Evolutionary conservation across 2,888 invertebrate species (phyloP).

Genomic region (Epistrophe grossulariae): DNA sequence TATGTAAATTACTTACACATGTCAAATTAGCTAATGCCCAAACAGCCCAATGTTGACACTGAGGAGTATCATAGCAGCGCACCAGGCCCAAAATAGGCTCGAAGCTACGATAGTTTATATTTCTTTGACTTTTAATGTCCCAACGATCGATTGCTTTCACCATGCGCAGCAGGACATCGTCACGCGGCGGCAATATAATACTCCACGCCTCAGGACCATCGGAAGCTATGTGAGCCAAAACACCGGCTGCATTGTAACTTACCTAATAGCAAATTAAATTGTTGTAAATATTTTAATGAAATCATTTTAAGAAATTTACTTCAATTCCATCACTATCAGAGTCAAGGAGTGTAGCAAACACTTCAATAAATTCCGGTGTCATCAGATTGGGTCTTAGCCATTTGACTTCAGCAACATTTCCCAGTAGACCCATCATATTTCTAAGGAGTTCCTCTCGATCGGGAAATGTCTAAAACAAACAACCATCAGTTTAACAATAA

Average conservation of each 20-base stretch:
- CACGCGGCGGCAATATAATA: slow-evolving; percentile 88
- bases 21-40: slow-evolving; percentile 99
- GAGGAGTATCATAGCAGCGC: slow-evolving; percentile 92
- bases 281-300: background rate
- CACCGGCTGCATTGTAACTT: slow-evolving; percentile 97
- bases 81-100: slow-evolving; percentile 95
- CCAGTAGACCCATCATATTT: slow-evolving; percentile 99
- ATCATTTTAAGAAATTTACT: slow-evolving; percentile 84
- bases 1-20: slow-evolving; percentile 80
- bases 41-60: slow-evolving; percentile 98
- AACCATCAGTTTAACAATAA: background rate
- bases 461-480: slow-evolving; percentile 89
- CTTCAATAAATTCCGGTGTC: slow-evolving; percentile 92
- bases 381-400: slow-evolving; percentile 92
- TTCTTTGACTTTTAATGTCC: slow-evolving; percentile 93
- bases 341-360: slow-evolving; percentile 94
- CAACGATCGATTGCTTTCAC: slow-evolving; percentile 93
- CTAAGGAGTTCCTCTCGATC: slow-evolving; percentile 95
- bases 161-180: slow-evolving; percentile 90
- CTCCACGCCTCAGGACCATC: slow-evolving; percentile 95
- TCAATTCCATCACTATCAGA: slow-evolving; percentile 97
- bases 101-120: slow-evolving; percentile 98
- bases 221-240: slow-evolving; percentile 96
- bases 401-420: slow-evolving; percentile 98
- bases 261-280: slow-evolving; percentile 85